Percentiles rank a stretch among this genome's conserved stretches.
Conservation (phyloP, 2,113 vertebrate genomes). For the Malurus melanocephalus region DNA sequence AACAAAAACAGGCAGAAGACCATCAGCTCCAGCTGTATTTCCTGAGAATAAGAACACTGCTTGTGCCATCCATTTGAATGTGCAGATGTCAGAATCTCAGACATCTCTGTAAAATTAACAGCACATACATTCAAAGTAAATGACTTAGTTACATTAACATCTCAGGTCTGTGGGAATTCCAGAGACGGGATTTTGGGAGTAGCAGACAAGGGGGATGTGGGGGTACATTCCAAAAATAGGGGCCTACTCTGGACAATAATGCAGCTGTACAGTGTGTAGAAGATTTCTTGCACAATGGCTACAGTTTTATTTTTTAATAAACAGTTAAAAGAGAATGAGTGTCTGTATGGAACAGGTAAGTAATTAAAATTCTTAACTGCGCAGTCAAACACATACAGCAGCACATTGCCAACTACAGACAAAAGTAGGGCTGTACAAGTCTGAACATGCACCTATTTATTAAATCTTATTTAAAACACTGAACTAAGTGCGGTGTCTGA, state of each 20-base stretch:
- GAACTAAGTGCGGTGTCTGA: conserved; percentile 84
- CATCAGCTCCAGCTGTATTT: not conserved
- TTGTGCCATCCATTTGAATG: not conserved
- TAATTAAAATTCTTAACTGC: conserved; percentile 65
- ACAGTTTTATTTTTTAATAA: conserved; percentile 28
- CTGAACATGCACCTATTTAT: conserved; percentile 82
- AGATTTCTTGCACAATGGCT: conserved; percentile 14
- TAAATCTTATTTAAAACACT: conserved; percentile 87
- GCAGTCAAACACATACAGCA: conserved; percentile 62
- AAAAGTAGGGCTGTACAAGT: conserved; percentile 72
- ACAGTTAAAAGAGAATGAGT: conserved; percentile 69
- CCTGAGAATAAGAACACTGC: not conserved
- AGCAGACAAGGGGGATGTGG: not conserved
- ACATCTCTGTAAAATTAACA: not conserved
- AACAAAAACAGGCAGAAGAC: not conserved
- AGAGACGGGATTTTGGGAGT: not conserved
- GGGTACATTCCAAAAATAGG: not conserved
- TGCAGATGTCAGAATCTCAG: not conserved
- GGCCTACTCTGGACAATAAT: not conserved
- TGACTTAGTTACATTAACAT: not conserved
- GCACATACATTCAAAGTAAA: not conserved
- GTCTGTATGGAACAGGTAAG: conserved; percentile 72
- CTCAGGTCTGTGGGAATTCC: not conserved
- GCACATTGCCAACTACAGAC: conserved; percentile 72
- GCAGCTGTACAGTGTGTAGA: not conserved